phyloP scores from a whole-genome alignment of 2,797 vertebrate genomes.

The Zalophus californianus region DNA sequence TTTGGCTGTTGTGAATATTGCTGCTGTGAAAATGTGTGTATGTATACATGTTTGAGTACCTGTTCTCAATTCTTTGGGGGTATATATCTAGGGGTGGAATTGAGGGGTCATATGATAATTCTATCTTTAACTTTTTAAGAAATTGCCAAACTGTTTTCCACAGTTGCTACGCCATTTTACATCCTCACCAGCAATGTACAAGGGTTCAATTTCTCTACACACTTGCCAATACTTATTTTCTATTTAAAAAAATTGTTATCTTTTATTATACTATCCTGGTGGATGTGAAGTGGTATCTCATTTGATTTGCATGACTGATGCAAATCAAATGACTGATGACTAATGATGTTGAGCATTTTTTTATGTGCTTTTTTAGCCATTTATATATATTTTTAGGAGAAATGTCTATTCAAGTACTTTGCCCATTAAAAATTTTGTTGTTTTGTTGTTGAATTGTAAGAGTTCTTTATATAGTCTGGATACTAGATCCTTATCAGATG shows the following conservation, averaged over 20 bases:
- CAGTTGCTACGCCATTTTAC: background rate
- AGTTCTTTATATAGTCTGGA: background rate
- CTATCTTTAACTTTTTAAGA: conserved; percentile 8
- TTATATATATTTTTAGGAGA: background rate
- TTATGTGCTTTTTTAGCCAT: background rate
- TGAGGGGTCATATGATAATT: background rate
- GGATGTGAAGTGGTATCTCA: background rate
- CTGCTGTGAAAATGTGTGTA: background rate
- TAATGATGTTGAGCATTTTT: background rate
- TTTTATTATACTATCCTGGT: background rate
- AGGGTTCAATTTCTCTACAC: background rate
- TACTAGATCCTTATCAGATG: background rate
- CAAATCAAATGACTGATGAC: background rate
- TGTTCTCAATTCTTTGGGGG: background rate
- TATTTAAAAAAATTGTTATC: background rate
- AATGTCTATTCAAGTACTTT: background rate
- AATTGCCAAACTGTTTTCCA: background rate
- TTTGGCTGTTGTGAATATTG: background rate
- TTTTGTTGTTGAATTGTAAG: background rate
- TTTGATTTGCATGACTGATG: background rate
- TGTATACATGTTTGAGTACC: background rate
- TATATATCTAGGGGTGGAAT: background rate
- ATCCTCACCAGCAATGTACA: background rate
- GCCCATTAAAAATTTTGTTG: background rate
- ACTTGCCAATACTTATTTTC: background rate